These are phyloP conservation scores for Chromis chromis DNA, from an alignment of 2,797 vertebrate genomes.

Conservation along the genomic window DNA sequence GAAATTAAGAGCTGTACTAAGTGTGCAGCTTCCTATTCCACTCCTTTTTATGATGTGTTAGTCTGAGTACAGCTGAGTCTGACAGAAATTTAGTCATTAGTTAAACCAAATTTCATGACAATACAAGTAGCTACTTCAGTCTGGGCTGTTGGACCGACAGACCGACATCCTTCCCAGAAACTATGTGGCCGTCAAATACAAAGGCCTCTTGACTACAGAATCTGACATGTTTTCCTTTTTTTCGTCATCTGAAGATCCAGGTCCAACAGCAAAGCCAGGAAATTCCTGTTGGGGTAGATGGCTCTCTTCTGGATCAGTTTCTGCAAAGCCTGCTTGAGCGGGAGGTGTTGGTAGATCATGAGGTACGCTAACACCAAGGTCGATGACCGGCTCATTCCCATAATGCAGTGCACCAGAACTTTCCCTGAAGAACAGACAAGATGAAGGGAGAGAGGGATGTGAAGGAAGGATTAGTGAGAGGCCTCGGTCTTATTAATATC, in stretches of 20 bases:
- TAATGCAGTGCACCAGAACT: constrained; percentile 96
- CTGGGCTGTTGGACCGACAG: constrained; percentile 14
- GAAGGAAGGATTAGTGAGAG: constrained; percentile 68
- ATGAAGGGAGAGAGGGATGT: constrained; percentile 41
- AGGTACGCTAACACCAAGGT: constrained; percentile 95
- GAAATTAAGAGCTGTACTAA: no score
- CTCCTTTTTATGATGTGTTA: background rate
- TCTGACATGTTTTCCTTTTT: constrained; percentile 79
- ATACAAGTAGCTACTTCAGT: constrained; percentile 2
- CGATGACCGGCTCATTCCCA: constrained; percentile 96
- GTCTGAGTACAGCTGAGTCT: constrained; percentile 3
- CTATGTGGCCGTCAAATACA: background rate
- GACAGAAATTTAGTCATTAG: constrained; percentile 1
- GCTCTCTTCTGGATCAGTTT: constrained; percentile 87
- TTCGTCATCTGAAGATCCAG: constrained; percentile 84
- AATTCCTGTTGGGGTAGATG: constrained; percentile 89
- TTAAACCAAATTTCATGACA: background rate
- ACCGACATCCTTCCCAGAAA: background rate
- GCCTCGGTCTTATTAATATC: constrained; percentile 81
- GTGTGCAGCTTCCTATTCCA: no score
- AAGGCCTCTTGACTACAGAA: constrained; percentile 67
- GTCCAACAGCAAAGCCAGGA: constrained; percentile 86
- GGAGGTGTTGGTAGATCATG: constrained; percentile 91
- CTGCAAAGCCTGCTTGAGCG: constrained; percentile 87
- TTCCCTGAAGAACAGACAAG: constrained; percentile 85